Conservation (phyloP, 2,888 invertebrate species). For the Apodemia mormo region DNA sequence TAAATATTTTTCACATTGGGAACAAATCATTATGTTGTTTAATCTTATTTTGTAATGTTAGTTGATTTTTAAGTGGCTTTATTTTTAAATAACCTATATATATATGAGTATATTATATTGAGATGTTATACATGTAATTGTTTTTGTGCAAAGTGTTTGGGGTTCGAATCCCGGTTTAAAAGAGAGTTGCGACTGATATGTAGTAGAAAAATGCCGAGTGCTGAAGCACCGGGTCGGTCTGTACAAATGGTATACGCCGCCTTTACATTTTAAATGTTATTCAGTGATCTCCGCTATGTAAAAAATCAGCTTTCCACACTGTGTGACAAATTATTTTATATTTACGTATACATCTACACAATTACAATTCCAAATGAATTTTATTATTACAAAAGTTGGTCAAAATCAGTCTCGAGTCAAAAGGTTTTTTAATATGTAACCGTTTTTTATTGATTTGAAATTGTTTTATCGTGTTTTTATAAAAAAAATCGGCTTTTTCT, state of each 20-base stretch:
- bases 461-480: constrained; percentile 20
- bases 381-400: not conserved
- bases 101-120: constrained; percentile 75
- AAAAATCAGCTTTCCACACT: constrained; percentile 29
- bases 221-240: constrained; percentile 61
- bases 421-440: not conserved
- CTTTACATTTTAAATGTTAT: constrained; percentile 77
- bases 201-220: constrained; percentile 68
- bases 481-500: constrained; percentile 33
- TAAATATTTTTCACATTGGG: constrained; percentile 77
- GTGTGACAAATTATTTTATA: constrained; percentile 31
- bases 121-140: constrained; percentile 79
- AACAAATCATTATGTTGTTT: constrained; percentile 82
- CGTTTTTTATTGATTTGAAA: constrained; percentile 16
- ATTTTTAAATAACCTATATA: constrained; percentile 72
- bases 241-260: constrained; percentile 80
- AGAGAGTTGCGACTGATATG: constrained; percentile 79
- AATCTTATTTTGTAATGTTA: constrained; percentile 81
- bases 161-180: constrained; percentile 64
- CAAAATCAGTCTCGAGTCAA: constrained; percentile 3
- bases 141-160: constrained; percentile 77
- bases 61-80: constrained; percentile 80
- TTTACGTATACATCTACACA: constrained; percentile 7
- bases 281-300: constrained; percentile 55
- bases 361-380: constrained; percentile 14